Evolutionary conservation across 2,797 vertebrate genomes (phyloP).

Genomic region (Eutrigla gurnardus): DNA sequence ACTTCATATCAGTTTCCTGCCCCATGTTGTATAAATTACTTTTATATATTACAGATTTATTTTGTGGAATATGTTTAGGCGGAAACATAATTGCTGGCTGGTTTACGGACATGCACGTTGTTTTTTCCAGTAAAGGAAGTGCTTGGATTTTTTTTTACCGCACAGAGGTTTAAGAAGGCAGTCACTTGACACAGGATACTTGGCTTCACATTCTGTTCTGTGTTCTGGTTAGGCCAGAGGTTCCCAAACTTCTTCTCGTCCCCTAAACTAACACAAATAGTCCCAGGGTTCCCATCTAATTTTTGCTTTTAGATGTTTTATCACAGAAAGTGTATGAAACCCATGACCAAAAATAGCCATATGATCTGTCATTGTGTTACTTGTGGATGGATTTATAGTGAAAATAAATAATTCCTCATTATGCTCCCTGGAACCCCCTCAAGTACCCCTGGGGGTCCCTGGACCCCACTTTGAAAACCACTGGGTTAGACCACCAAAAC

Average conservation of each 20-base stretch:
- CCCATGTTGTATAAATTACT: conserved; percentile 22
- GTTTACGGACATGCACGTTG: not conserved
- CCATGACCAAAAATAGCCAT: not conserved
- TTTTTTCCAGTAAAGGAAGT: conserved; percentile 15
- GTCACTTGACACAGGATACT: conserved; percentile 1
- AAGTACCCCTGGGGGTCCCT: not conserved
- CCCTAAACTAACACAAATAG: not conserved
- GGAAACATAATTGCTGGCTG: conserved; percentile 19
- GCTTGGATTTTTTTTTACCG: not conserved
- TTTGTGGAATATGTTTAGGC: conserved; percentile 10
- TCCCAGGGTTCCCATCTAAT: not conserved
- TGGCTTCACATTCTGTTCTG: conserved; percentile 1
- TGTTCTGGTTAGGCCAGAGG: conserved; percentile 4
- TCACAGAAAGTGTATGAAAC: not conserved
- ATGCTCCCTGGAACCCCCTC: not conserved
- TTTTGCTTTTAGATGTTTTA: not conserved
- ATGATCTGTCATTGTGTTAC: not conserved
- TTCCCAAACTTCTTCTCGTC: not conserved
- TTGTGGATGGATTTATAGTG: not conserved
- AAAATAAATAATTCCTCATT: not conserved
- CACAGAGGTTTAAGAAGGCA: not conserved
- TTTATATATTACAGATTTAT: conserved; percentile 16
- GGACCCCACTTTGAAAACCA: not conserved
- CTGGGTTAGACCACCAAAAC: conserved; percentile 3
- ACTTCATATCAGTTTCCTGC: conserved; percentile 26